Base-by-base conservation (phyloP, 2,888 invertebrate genomes). In the Euzophera pinguis region DNA sequence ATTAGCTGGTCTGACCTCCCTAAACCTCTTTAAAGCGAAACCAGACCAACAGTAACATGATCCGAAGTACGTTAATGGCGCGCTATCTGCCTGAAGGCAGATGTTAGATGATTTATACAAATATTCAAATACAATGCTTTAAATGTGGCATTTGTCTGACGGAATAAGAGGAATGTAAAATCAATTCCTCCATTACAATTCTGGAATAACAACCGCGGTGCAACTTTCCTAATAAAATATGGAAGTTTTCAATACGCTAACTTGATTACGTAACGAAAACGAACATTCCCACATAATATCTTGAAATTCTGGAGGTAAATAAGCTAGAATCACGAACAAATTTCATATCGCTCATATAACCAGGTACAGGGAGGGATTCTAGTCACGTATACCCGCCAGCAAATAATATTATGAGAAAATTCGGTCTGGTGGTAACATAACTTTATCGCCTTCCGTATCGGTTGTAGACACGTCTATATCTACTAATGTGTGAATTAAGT, bases 361-460 rank as follows among this genome's bases (percentile, higher is more conserved):
- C 73, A 75, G 80, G 78, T 77, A 76, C 67, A 68, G 61, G 10
- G 61, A 65, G 61, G 65, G 71, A 81, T 81, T 82, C 81, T 47
- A 73, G 75, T 72, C 81, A 84, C 83, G 82, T 81, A 67, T 64
- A 61, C 62, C 56, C 71, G 74, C 73, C 67, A 77, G 78, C 81
- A 82, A 83, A 82, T 82, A 82, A 81, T 81, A 81, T 82, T 80
- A 82, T 82, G 79, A 80, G 75, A 73, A 75, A 75, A 78, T 74
- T 75, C 74, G 75, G 79, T 79, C 80, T 81, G 72, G 64, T 77
- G 68, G 74, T 69, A 75, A 69, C 73, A 76, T 74, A 79, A 78
- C 72, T 78, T 78, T 71, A 64, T 72, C 68, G 68, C 71, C 66
- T 67, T 71, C 62, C 55, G 47, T 53, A 55, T 54, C 56, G 55